Base-by-base conservation (phyloP, 2,888 invertebrate species). In the Dolomedes plantarius region DNA sequence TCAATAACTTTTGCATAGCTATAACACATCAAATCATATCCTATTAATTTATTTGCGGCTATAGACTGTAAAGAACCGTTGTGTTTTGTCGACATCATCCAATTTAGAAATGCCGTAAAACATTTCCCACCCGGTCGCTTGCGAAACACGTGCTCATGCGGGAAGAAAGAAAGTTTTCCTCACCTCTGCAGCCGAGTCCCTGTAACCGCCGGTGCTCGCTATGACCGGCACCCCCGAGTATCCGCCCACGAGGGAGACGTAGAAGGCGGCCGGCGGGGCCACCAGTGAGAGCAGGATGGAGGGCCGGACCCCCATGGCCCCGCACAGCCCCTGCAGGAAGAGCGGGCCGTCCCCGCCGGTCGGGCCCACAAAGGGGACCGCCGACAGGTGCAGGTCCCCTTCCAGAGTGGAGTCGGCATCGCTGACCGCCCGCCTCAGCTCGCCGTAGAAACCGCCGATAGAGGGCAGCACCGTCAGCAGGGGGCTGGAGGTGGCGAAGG, bases 401-500 rank as follows among this genome's bases (percentile, higher is more conserved):
- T 56, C 56, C 23, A 56, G 23, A n/a, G 19, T 56, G 23, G 56
- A 56, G 11, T 56, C 56, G 56, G 23, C 56, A 56, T 56, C 56
- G 11, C 56, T 56, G 56, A 56, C 23, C 6, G 56, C 56, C 19
- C 56, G 19, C 19, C 56, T 56, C 19, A 56, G 56, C 23, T 56
- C 56, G 6, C 23, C 23, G 23, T 56, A 56, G 23, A 56, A 56
- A 5, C 56, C 56, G 3, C 56, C 56, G 56, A 56, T 56, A n/a
- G 56, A 56, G 19, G 56, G 56, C 56, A 56, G 56, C 56, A 56
- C 56, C 56, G 56, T 23, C 2, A 56, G 56, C 19, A 56, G 19
- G 23, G 56, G 56, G 56, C 56, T 56, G 56, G 56, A 56, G 56
- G 56, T 6, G 5, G 16, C 56, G 56, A 56, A 1, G 1, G 56